Conservation (phyloP, 2,888 invertebrate genomes). For the Sarcophaga carnaria region DNA sequence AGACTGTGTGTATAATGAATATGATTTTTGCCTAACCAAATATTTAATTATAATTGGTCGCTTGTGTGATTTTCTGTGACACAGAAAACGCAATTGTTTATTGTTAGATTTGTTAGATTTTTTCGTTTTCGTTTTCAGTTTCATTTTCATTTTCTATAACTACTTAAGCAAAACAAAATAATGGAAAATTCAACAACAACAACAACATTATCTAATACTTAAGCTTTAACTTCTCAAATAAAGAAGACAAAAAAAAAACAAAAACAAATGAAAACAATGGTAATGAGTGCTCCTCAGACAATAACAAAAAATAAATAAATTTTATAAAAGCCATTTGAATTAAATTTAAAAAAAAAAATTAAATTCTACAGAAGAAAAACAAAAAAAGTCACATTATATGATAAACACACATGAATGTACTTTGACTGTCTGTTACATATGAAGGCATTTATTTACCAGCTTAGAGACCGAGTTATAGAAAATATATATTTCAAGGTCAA, state of each 20-base stretch:
- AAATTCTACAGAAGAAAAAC: too few species aligned
- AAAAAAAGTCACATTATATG: background rate
- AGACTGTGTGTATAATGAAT: background rate
- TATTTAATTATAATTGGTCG: constrained; percentile 77
- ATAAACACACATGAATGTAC: background rate
- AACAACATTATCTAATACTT: constrained; percentile 52
- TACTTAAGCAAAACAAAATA: constrained; percentile 23
- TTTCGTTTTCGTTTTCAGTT: constrained; percentile 46
- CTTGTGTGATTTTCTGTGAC: constrained; percentile 81
- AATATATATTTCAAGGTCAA: constrained; percentile 70
- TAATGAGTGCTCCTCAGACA: constrained; percentile 72
- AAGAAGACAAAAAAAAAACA: too few species aligned
- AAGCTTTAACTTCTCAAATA: constrained; percentile 48
- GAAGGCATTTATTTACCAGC: background rate
- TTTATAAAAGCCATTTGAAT: constrained; percentile 25
- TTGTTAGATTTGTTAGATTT: constrained; percentile 72
- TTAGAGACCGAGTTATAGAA: constrained; percentile 50
- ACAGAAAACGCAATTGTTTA: constrained; percentile 81
- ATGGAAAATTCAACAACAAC: background rate
- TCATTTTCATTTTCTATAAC: constrained; percentile 47
- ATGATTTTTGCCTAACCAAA: constrained; percentile 59
- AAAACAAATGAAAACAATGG: constrained; percentile 62
- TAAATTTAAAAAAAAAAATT: background rate
- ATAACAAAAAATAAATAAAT: constrained; percentile 30
- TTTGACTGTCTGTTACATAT: background rate